These are phyloP conservation scores for Chaetophractus vellerosus DNA, from an alignment of 2,797 vertebrate genomes.

Conservation along the genomic window DNA sequence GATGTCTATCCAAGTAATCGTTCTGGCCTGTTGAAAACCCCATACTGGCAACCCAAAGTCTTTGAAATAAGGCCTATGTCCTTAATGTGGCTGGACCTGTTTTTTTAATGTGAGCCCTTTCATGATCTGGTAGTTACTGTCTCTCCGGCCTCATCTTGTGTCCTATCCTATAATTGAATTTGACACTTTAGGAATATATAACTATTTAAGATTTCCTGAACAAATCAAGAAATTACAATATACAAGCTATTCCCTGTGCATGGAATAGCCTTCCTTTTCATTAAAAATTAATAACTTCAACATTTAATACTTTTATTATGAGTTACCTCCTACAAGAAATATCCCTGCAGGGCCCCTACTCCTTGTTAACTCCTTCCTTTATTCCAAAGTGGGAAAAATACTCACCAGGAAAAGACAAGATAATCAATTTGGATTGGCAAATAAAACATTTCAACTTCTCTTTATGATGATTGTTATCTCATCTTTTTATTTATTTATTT, in stretches of 20 bases:
- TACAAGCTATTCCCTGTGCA: neutral
- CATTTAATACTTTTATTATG: neutral
- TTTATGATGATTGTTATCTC: neutral
- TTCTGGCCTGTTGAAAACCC: neutral
- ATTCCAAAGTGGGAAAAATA: neutral
- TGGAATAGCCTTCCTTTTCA: neutral
- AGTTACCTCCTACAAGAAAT: neutral
- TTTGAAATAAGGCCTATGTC: neutral
- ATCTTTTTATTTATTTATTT: neutral
- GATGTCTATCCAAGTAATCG: neutral
- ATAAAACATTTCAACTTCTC: neutral
- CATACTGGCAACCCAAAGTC: neutral
- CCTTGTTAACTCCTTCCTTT: neutral
- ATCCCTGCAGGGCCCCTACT: rapidly evolving
- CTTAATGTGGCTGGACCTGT: neutral
- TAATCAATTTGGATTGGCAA: neutral
- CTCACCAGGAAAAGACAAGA: neutral
- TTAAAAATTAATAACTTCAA: neutral
- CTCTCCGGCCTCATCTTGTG: neutral
- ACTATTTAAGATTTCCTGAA: neutral
- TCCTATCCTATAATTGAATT: neutral
- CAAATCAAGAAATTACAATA: neutral
- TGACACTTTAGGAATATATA: neutral
- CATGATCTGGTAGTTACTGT: neutral
- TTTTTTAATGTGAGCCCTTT: neutral